Percentiles rank a stretch among this genome's conserved stretches.
Conservation (phyloP, 2,797 vertebrate species). For the Trichosurus vulpecula region DNA sequence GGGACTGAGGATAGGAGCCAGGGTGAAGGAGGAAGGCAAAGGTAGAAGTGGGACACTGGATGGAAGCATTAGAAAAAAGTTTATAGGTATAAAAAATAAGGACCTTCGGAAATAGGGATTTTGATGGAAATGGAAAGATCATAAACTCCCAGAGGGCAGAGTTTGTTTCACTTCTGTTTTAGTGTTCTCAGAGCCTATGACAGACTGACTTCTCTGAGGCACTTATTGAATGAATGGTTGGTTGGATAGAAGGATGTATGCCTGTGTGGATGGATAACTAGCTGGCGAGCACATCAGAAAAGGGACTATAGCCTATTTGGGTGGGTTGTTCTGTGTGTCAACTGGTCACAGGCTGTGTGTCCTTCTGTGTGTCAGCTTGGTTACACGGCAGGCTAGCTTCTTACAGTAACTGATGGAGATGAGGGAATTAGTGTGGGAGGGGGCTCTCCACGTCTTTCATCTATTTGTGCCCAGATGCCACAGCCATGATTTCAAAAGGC, state of each 20-base stretch:
- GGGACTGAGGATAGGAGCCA: neutral
- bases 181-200: conserved; percentile 22
- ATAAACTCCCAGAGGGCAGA: neutral
- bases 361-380: neutral
- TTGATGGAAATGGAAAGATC: neutral
- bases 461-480: neutral
- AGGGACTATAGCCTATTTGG: neutral
- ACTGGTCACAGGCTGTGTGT: neutral
- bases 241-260: neutral
- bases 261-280: neutral
- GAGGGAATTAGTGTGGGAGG: neutral
- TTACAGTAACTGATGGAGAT: neutral
- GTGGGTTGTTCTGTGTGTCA: neutral
- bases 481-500: neutral
- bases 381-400: neutral
- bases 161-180: neutral
- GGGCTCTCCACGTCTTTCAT: neutral
- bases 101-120: neutral
- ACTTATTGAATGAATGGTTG: neutral
- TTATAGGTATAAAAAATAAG: neutral
- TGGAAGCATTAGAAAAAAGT: neutral
- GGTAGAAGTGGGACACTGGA: neutral
- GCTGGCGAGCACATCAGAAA: neutral
- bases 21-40: neutral
- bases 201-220: conserved; percentile 31